Percentiles rank a stretch among this genome's conserved stretches.
Evolutionary conservation across 2,797 vertebrate genomes (phyloP).

Genomic region (Heteromormyrus szaboi): DNA sequence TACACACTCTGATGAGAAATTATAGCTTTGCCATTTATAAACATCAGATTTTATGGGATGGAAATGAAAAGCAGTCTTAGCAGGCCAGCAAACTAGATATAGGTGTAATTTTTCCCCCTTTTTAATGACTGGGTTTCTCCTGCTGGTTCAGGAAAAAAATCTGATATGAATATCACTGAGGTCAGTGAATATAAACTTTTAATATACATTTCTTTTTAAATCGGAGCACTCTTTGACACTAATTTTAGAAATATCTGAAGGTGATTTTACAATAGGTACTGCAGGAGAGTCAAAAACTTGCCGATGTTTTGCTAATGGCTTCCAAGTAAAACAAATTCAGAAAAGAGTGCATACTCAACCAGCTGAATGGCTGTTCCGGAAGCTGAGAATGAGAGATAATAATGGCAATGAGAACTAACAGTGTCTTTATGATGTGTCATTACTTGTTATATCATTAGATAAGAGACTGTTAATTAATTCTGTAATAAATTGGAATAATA

Average conservation of each 20-base stretch:
- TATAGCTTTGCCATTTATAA: conserved; percentile 55
- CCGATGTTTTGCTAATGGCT: neutral
- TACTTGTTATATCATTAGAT: neutral
- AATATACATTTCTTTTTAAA: neutral
- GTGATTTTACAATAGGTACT: neutral
- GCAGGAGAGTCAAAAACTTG: neutral
- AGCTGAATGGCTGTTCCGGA: neutral
- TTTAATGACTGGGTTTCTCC: conserved; percentile 40
- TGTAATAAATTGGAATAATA: neutral
- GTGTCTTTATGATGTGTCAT: neutral
- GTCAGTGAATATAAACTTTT: neutral
- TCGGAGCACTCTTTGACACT: neutral
- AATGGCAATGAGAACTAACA: neutral
- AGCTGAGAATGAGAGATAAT: neutral
- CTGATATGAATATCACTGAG: neutral
- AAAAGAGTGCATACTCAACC: neutral
- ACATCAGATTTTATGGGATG: conserved; percentile 55
- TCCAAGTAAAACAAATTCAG: neutral
- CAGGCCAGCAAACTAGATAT: conserved; percentile 43
- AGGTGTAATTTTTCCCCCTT: conserved; percentile 40
- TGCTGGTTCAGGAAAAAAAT: conserved; percentile 38
- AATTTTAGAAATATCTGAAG: neutral
- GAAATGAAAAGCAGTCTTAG: conserved; percentile 50
- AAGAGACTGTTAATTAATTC: neutral
- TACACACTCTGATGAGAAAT: conserved; percentile 54